phyloP scores from a whole-genome alignment of 1,140 invertebrate species.

The Caenorhabditis latens region DNA sequence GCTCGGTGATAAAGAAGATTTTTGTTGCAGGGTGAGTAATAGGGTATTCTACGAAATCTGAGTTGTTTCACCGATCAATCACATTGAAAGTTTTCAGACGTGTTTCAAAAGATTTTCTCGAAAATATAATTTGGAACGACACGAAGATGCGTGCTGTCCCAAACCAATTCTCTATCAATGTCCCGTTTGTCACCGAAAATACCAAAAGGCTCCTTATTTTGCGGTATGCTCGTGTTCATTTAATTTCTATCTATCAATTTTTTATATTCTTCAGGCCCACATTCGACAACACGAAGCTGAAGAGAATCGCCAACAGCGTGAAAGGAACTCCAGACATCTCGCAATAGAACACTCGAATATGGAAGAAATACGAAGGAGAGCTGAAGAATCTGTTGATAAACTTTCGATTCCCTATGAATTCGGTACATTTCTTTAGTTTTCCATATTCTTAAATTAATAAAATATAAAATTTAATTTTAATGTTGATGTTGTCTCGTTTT shows the following conservation, averaged over 20 bases:
- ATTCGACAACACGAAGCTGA: conserved; percentile 47
- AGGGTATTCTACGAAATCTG: neutral
- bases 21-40: conserved; percentile 27
- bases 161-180: conserved; percentile 9
- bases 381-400: conserved; percentile 28
- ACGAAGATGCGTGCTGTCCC: neutral
- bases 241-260: neutral
- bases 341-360: conserved; percentile 19
- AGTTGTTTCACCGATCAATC: neutral
- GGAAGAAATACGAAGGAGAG: conserved; percentile 32
- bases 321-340: neutral
- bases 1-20: conserved; percentile 44
- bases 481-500: neutral
- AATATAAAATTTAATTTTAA: neutral
- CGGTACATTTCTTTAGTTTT: neutral
- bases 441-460: neutral
- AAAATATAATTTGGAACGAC: conserved; percentile 46
- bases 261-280: conserved; percentile 18
- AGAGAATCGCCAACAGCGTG: conserved; percentile 8
- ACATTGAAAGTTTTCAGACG: conserved; percentile 1
- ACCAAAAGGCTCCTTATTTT: conserved; percentile 34
- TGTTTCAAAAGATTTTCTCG: conserved; percentile 53
- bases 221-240: conserved; percentile 19
- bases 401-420: conserved; percentile 12
- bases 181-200: conserved; percentile 44